Evolutionary conservation across 1,140 invertebrate species (phyloP), one percentile per base, ranked within the genome.

Genomic region (Archivesica marissinica): DNA sequence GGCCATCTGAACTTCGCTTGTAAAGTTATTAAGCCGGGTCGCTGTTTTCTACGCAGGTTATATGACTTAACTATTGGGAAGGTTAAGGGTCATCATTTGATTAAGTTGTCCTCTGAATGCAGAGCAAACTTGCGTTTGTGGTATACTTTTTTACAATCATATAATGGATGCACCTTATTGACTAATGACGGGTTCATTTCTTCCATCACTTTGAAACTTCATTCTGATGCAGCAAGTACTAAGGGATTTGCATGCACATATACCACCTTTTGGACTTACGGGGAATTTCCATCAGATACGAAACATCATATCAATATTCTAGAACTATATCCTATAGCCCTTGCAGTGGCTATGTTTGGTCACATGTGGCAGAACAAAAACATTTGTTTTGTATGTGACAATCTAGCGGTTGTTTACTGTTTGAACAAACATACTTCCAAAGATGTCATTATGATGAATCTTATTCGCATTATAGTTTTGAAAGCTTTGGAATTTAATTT

Each of bases 341-440:
- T 87, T 28, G 70, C 72, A 0, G 9, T 79, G n/a, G 56, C 79
- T 61, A 25, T 75, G 0, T 85, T 82, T 82, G 80, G 74, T 23
- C 15, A 50, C 6, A 6, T 30, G 17, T 25, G 85, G 6, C 1
- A n/a, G 4, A 85, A 87, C 50, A 47, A 70, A 33, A 44, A 47
- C 23, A 25, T 87, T 1, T 23, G 74, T 28, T 52, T 87, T 7
- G 52, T 68, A n/a, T 52, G 41, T 25, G 86, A 87, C 50, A 87
- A 87, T 83, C 17, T 15, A 30, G 72, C 74, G 2, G 64, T 87
- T 3, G 82, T 85, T 20, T 38, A 78, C 28, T 74, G 85, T 50
- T 74, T 84, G 20, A 87, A 87, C 70, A 87, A 87, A 80, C 39
- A 68, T 20, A 39, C 81, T 17, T 79, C 52, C 41, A 85, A 50